phyloP scores from a whole-genome alignment of 2,113 vertebrate species.

The Engraulis encrasicolus region DNA sequence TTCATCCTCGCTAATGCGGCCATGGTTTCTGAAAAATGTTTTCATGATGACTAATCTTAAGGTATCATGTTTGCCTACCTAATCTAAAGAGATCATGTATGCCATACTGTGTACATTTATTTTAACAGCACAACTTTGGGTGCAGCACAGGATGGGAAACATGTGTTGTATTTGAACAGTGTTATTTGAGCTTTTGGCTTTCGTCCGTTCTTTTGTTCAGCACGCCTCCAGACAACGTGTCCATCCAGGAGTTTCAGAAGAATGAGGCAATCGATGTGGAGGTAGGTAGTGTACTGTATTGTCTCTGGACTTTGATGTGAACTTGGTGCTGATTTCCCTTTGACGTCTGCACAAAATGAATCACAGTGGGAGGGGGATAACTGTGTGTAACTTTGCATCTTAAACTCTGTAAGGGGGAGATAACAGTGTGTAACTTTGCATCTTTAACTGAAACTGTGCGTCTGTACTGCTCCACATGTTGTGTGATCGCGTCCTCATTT shows the following conservation, averaged over 20 bases:
- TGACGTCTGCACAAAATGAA: too few relatives aligned
- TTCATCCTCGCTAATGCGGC: too few relatives aligned
- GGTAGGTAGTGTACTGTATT: too few relatives aligned
- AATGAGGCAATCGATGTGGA: slow-evolving; percentile 97
- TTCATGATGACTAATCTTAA: too few relatives aligned
- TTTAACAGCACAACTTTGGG: too few relatives aligned
- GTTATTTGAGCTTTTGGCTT: neutral
- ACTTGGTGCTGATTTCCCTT: neutral
- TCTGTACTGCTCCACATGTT: too few relatives aligned
- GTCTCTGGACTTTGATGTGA: slow-evolving; percentile 14
- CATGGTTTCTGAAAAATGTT: too few relatives aligned
- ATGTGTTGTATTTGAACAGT: neutral
- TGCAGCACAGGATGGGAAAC: neutral
- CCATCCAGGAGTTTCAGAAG: slow-evolving; percentile 98
- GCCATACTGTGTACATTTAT: too few relatives aligned
- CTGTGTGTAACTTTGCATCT: neutral
- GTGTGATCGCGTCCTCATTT: too few relatives aligned
- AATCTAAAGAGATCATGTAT: too few relatives aligned
- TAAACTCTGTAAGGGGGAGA: neutral
- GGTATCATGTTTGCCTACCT: too few relatives aligned
- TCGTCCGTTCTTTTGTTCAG: slow-evolving; percentile 65
- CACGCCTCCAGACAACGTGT: slow-evolving; percentile 94
- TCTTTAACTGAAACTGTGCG: too few relatives aligned
- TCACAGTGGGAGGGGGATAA: neutral
- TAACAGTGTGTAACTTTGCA: neutral